Percentiles rank a stretch among this genome's conserved stretches.
These are phyloP conservation scores for Cephalotes varians DNA, from an alignment of 2,888 invertebrate genomes.

Conservation along the genomic window DNA sequence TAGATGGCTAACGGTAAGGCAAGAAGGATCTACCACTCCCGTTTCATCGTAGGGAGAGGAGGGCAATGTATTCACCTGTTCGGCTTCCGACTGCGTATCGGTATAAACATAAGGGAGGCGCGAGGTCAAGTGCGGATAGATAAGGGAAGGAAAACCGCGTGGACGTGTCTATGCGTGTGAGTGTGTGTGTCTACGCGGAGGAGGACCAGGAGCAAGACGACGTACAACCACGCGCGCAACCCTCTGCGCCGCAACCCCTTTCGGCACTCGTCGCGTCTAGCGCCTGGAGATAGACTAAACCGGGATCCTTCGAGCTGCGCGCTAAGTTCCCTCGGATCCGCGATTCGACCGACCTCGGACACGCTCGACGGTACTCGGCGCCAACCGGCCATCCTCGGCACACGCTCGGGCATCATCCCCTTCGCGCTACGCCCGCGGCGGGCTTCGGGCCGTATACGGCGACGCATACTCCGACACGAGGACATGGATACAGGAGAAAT, in stretches of 20 bases:
- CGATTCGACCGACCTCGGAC: conserved; percentile 72
- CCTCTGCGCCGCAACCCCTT: conserved; percentile 60
- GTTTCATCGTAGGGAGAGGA: conserved; percentile 28
- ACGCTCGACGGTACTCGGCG: conserved; percentile 47
- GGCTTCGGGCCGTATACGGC: background rate
- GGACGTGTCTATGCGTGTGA: background rate
- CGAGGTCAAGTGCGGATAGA: conserved; percentile 18
- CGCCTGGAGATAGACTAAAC: conserved; percentile 79
- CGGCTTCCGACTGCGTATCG: conserved; percentile 28
- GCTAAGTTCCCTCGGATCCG: conserved; percentile 70
- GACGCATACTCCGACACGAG: conserved; percentile 7
- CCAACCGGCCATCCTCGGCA: conserved; percentile 43
- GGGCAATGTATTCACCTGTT: conserved; percentile 45
- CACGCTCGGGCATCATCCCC: conserved; percentile 44
- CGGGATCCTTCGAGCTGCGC: conserved; percentile 71
- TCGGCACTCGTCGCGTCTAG: conserved; percentile 74
- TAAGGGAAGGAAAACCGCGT: background rate
- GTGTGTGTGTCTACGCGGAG: background rate
- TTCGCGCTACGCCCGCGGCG: conserved; percentile 28
- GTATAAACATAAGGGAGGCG: conserved; percentile 40
- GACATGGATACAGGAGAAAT: conserved; percentile 42
- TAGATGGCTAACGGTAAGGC: background rate
- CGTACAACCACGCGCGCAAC: conserved; percentile 45
- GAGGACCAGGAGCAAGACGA: conserved; percentile 28
- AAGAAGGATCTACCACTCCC: conserved; percentile 49